A percentile compares a stretch with the other conserved stretches of the same genome.
Conservation (phyloP, 2,113 vertebrate species). For the human region DNA sequence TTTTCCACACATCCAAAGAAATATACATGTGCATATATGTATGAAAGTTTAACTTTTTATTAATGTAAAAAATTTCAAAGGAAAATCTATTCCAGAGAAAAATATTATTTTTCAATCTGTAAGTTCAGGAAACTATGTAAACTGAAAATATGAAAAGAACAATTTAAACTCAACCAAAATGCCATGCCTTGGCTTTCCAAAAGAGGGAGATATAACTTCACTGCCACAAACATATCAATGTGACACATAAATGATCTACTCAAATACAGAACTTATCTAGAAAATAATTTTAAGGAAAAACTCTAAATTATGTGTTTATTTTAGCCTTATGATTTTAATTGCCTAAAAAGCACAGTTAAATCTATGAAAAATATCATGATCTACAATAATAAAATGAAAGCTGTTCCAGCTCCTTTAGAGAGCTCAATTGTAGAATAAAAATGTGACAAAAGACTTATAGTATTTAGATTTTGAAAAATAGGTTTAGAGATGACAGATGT, state of each 20-base stretch:
- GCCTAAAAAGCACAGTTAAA: conserved; percentile 55
- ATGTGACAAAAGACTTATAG: background rate
- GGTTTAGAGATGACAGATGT: background rate
- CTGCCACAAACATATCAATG: background rate
- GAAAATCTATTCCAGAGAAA: background rate
- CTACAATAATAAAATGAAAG: conserved; percentile 22
- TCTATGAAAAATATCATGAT: conserved; percentile 55
- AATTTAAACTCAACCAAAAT: conserved; percentile 44
- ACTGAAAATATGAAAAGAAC: background rate
- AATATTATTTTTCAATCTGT: background rate
- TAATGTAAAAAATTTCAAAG: background rate
- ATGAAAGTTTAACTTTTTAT: background rate
- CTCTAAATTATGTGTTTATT: conserved; percentile 55
- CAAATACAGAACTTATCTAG: conserved; percentile 25
- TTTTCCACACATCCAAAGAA: background rate
- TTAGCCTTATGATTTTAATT: conserved; percentile 66
- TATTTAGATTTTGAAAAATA: background rate
- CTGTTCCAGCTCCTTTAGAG: background rate
- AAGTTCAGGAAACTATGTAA: background rate
- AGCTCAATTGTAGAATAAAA: conserved; percentile 10
- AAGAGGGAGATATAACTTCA: conserved; percentile 85
- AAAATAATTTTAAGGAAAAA: conserved; percentile 45
- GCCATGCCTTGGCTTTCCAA: conserved; percentile 79
- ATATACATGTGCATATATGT: background rate
- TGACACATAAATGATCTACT: conserved; percentile 16